phyloP scores from a whole-genome alignment of 2,888 invertebrate species.

The Diadegma fenestrale region DNA sequence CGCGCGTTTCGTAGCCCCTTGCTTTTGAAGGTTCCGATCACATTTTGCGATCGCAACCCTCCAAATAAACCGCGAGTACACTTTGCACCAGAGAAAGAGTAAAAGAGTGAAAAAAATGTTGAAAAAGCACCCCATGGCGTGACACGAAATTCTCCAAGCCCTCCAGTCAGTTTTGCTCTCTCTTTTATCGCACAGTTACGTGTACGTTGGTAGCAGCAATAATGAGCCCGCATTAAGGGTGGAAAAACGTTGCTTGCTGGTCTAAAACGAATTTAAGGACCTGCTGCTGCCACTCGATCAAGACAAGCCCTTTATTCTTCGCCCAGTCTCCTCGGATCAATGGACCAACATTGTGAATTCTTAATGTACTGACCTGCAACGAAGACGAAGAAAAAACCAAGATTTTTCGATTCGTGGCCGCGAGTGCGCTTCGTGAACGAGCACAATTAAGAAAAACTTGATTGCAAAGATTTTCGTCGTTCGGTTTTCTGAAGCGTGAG shows the following conservation, averaged over 20 bases:
- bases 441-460: not conserved
- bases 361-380: too few species aligned
- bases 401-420: too few species aligned
- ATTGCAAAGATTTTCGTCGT: not conserved
- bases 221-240: conserved; percentile 83
- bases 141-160: conserved; percentile 60
- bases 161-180: conserved; percentile 77
- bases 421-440: too few species aligned
- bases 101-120: conserved; percentile 22
- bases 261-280: conserved; percentile 64
- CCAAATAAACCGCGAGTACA: conserved; percentile 37
- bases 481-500: conserved; percentile 17
- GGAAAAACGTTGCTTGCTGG: conserved; percentile 57
- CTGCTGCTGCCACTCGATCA: conserved; percentile 8
- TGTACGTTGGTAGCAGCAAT: conserved; percentile 77
- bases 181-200: conserved; percentile 32
- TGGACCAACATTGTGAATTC: not conserved
- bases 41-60: conserved; percentile 45
- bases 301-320: not conserved
- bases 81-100: conserved; percentile 9
- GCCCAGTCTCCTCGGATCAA: too few species aligned
- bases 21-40: conserved; percentile 47
- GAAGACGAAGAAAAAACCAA: too few species aligned
- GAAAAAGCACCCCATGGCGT: conserved; percentile 41
- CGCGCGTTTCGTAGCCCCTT: not conserved